Percentiles rank a stretch among this genome's conserved stretches.
These are phyloP conservation scores for Sitophilus oryzae DNA, from an alignment of 1,140 invertebrate species.

Conservation along the genomic window DNA sequence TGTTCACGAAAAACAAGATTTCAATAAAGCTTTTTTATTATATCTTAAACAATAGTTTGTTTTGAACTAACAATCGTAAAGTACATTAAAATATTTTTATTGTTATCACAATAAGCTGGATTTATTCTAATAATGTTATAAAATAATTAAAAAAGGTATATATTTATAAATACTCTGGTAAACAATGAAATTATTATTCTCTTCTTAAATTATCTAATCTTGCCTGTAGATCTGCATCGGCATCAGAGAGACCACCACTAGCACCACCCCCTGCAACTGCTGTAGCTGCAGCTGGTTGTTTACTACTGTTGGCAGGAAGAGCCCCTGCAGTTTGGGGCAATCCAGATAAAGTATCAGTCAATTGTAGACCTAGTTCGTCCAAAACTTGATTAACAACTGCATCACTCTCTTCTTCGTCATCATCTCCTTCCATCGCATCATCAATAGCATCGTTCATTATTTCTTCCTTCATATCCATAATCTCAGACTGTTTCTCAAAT, in stretches of 20 bases:
- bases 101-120: no score
- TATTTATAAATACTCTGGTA: no score
- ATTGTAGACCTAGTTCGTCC: conserved; percentile 93
- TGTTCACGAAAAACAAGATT: conserved; percentile 5
- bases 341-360: conserved; percentile 82
- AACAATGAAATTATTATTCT: conserved; percentile 74
- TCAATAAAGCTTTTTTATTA: no score
- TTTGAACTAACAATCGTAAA: no score
- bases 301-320: conserved; percentile 49
- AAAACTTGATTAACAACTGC: conserved; percentile 89
- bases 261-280: conserved; percentile 48
- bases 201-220: conserved; percentile 87
- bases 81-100: no score
- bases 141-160: no score
- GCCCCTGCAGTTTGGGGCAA: conserved; percentile 69
- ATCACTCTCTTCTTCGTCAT: conserved; percentile 95
- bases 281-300: conserved; percentile 50
- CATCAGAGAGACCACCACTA: conserved; percentile 64
- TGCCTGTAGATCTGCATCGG: conserved; percentile 92
- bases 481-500: conserved; percentile 99
- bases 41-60: no score
- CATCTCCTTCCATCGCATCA: conserved; percentile 97
- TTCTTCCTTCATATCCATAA: conserved; percentile 99
- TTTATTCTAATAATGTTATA: no score
- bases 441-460: conserved; percentile 99